Conservation (phyloP, 2,797 vertebrate species). For the Erpetoichthys calabaricus region DNA sequence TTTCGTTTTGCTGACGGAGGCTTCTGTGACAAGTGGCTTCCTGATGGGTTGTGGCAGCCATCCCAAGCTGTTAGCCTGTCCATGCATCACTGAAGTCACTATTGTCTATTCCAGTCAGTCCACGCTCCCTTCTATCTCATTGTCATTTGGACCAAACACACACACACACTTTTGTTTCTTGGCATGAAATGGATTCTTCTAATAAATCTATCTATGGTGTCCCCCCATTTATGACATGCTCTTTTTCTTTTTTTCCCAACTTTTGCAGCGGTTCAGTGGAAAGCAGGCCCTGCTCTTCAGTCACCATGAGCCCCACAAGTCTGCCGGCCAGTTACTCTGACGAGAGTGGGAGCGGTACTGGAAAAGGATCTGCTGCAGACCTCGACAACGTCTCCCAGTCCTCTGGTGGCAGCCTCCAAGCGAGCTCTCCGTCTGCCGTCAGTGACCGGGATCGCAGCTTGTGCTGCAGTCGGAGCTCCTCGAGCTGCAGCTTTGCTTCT, state of each 20-base stretch:
- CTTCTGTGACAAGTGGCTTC: constrained; percentile 12
- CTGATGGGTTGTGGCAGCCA: constrained; percentile 43
- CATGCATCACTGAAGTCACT: constrained; percentile 35
- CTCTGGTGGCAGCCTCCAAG: background rate
- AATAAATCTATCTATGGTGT: background rate
- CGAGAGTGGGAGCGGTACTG: constrained; percentile 5
- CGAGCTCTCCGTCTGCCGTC: constrained; percentile 3
- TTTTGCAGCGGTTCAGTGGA: constrained; percentile 10
- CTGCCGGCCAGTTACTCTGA: constrained; percentile 5
- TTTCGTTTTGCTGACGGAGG: too few species aligned
- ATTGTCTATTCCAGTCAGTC: background rate
- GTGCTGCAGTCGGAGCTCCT: constrained; percentile 3
- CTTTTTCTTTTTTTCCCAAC: background rate
- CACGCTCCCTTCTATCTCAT: too few species aligned
- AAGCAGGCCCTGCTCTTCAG: constrained; percentile 4
- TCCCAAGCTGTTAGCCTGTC: constrained; percentile 36
- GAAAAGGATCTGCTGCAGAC: background rate
- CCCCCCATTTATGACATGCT: constrained; percentile 5
- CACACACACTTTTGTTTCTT: too few species aligned
- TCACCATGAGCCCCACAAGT: background rate
- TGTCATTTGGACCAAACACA: too few species aligned
- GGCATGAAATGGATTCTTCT: too few species aligned
- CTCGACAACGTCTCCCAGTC: constrained; percentile 6
- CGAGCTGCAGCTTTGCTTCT: constrained; percentile 6
- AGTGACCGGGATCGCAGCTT: constrained; percentile 4